Percentiles rank a stretch among this genome's conserved stretches.
phyloP scores from a whole-genome alignment of 92 coral and sea anemone species.

The Zoanthus sociatus region DNA sequence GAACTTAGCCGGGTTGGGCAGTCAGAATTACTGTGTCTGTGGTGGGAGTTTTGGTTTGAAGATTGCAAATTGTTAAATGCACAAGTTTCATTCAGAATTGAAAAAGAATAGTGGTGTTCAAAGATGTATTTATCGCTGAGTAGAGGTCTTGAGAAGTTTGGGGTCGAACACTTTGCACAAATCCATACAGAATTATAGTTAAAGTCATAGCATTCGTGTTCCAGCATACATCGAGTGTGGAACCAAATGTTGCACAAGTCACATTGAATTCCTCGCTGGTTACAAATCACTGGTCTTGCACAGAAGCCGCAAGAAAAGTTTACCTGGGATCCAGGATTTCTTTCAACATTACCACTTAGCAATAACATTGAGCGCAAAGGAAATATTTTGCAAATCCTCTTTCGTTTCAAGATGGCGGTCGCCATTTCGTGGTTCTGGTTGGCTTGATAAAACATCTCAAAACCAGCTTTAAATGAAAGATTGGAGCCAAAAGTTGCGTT shows the following conservation, averaged over 20 bases:
- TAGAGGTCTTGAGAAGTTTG: not conserved
- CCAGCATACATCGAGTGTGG: slow-evolving; percentile 18
- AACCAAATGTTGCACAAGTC: slow-evolving; percentile 9
- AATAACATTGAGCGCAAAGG: slow-evolving; percentile 4
- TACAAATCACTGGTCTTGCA: slow-evolving; percentile 6
- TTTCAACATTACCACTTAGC: not conserved
- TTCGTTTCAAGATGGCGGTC: not conserved
- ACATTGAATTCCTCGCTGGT: slow-evolving; percentile 23
- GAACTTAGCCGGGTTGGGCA: slow-evolving; percentile 16
- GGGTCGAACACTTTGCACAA: slow-evolving; percentile 13
- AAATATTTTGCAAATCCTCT: not conserved
- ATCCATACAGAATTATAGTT: slow-evolving; percentile 4
- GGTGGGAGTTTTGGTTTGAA: too few species aligned
- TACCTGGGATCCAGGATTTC: slow-evolving; percentile 12
- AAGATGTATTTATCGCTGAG: not conserved
- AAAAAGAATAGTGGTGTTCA: slow-evolving; percentile 9
- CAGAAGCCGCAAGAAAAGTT: slow-evolving; percentile 1
- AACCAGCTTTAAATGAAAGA: not conserved
- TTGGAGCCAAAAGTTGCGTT: not conserved
- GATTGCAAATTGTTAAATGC: not conserved
- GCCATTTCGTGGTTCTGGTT: not conserved
- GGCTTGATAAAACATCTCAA: not conserved
- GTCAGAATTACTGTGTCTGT: slow-evolving; percentile 10
- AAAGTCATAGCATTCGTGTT: not conserved
- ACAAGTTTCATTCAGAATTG: not conserved